Conservation (phyloP, 2,113 vertebrate species). For the Dasyprocta punctata region DNA sequence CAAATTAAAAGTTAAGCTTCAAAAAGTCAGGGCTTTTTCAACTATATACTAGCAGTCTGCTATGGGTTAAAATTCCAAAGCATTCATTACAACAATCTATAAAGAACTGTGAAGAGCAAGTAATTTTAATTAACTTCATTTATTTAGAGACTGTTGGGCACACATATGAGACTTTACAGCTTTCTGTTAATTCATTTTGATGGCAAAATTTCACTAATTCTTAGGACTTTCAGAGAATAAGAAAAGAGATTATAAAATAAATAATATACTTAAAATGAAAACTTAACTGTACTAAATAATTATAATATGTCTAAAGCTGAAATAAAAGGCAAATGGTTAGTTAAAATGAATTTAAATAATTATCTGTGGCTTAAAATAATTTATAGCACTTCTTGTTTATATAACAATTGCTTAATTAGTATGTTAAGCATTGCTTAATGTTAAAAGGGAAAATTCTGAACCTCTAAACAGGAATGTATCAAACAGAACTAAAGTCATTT, state of each 20-base stretch:
- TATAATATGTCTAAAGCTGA: not conserved
- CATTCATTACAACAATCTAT: not conserved
- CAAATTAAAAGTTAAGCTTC: not conserved
- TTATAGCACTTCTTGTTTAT: not conserved
- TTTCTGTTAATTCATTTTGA: not conserved
- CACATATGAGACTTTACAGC: not conserved
- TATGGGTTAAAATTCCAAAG: not conserved
- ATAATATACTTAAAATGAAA: conserved; percentile 1
- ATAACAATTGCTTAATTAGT: not conserved
- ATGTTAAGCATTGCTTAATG: not conserved
- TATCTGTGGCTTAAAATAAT: not conserved
- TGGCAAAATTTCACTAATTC: not conserved
- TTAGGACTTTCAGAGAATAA: not conserved
- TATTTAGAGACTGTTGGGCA: not conserved
- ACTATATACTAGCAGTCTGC: not conserved
- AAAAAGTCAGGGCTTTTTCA: not conserved
- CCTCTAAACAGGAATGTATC: not conserved
- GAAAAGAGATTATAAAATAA: not conserved
- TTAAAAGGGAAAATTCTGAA: not conserved
- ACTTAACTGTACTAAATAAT: not conserved
- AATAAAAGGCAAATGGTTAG: not conserved
- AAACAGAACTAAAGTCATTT: not conserved
- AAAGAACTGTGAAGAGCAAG: not conserved
- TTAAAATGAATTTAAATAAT: not conserved
- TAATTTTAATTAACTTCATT: not conserved